A percentile compares a stretch with the other conserved stretches of the same genome.
Evolutionary conservation across 35 echinoderm and acorn worm genomes (phyloP).

Genomic region (Chiridota heheva): DNA sequence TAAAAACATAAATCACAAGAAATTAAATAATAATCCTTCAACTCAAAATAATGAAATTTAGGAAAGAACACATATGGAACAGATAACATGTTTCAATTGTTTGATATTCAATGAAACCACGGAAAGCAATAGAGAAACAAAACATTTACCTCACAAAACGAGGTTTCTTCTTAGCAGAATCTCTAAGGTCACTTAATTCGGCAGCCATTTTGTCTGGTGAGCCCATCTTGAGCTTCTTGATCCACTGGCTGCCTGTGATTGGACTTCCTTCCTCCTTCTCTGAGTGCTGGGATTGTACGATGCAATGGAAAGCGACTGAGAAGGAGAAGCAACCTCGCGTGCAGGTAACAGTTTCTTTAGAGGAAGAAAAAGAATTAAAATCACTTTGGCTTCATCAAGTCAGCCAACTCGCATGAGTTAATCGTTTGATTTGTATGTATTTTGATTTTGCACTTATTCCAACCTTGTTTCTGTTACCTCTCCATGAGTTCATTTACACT

Average conservation of each 20-base stretch:
- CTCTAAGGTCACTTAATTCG: constrained; percentile 24
- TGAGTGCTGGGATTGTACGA: constrained; percentile 16
- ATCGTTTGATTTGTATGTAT: too few species aligned
- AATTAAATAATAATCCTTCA: background rate
- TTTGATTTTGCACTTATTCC: constrained; percentile 3
- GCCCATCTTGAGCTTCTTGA: constrained; percentile 57
- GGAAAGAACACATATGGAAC: background rate
- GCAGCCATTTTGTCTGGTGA: constrained; percentile 48
- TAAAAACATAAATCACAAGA: background rate
- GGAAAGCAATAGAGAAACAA: background rate
- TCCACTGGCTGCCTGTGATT: constrained; percentile 64
- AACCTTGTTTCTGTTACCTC: background rate
- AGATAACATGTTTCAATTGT: background rate
- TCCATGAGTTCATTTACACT: background rate
- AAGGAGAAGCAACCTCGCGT: background rate
- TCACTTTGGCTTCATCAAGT: background rate
- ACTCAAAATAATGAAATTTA: background rate
- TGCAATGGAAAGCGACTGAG: constrained; percentile 18
- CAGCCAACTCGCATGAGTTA: too few species aligned
- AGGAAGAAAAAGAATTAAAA: background rate
- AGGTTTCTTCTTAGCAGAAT: constrained; percentile 84
- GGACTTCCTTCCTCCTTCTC: constrained; percentile 21
- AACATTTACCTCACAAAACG: constrained; percentile 68
- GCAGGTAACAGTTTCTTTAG: background rate
- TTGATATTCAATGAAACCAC: background rate